Evolutionary conservation across 2,113 vertebrate species (phyloP), one percentile per base, ranked within the genome.

Genomic region (Malurus elegans): DNA sequence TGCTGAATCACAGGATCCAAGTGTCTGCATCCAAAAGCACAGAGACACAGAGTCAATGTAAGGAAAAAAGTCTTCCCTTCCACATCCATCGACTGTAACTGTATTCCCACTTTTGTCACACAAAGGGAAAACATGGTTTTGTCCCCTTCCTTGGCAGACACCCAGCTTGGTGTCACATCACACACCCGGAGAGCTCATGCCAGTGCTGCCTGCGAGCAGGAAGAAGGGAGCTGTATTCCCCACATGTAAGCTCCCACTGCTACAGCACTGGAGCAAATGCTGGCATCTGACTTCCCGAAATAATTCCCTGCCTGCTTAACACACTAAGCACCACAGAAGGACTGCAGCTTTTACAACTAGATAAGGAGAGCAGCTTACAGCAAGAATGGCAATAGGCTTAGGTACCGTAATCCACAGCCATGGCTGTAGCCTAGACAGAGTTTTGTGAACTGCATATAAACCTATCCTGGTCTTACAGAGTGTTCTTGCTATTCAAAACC

Each of bases 381-480:
- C 32, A 82, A 73, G 86, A 94, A 76, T n/a, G n/a, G 72, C 66
- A 92, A 83, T 58, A 93, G 86, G 72, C 79, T 97, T 88, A 80
- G 51, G 72, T 53, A 78, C 53, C 0, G 0, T 86, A 96, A 96
- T 86, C 83, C 70, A 81, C 56, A 86, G 28, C n/a, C 56, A 79
- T 56, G 72, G 72, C 79, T 71, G 44, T 44, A 70, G 83, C 88
- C 72, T 74, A 62, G 48, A 34, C 47, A 71, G 82, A 54, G n/a
- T 79, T 87, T 87, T 96, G 40, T 87, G 79, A 90, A 72, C 66
- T 34, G 42, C 20, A 20, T 67, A 29, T 72, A 89, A 94, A 90
- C 73, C 26, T 87, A 75, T 48, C 62, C 90, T 38, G 29, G 38
- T 32, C 45, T 85, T 65, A 69, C 57, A 85, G 69, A 62, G 17